phyloP scores from a whole-genome alignment of 2,113 vertebrate species.

The Heterochromis multidens region DNA sequence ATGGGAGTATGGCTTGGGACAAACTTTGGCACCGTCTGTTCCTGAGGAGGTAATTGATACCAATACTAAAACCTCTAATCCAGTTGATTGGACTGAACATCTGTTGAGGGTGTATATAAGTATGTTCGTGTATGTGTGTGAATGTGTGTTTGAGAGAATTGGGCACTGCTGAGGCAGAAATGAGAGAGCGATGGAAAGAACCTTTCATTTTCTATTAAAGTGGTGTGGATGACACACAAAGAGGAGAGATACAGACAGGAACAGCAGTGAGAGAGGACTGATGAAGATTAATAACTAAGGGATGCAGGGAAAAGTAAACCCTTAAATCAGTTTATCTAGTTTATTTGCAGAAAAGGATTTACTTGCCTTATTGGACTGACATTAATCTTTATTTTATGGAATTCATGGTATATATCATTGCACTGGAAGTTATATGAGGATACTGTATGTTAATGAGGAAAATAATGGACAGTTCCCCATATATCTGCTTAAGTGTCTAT shows the following conservation, averaged over 20 bases:
- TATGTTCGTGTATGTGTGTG: neutral
- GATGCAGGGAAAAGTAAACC: conserved; percentile 26
- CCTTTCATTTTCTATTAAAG: conserved; percentile 15
- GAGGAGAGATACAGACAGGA: neutral
- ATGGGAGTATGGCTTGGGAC: conserved; percentile 9
- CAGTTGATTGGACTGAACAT: conserved; percentile 55
- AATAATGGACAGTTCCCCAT: neutral
- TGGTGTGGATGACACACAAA: conserved; percentile 11
- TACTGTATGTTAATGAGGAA: neutral
- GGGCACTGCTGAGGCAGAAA: neutral
- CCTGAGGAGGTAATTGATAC: conserved; percentile 54
- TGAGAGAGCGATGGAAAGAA: neutral
- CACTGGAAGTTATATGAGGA: neutral
- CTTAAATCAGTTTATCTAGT: conserved; percentile 31
- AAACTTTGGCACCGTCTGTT: conserved; percentile 20
- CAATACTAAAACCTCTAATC: conserved; percentile 43
- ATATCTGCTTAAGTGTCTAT: neutral
- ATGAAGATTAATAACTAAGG: conserved; percentile 46
- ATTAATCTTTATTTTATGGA: conserved; percentile 35
- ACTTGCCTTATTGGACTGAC: conserved; percentile 9
- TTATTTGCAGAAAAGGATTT: conserved; percentile 34
- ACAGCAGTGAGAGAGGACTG: neutral
- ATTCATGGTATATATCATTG: conserved; percentile 6
- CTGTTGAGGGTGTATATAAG: conserved; percentile 25
- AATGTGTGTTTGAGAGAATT: neutral